phyloP scores from a whole-genome alignment of 2,797 vertebrate species.

The Spinus olivaceus region DNA sequence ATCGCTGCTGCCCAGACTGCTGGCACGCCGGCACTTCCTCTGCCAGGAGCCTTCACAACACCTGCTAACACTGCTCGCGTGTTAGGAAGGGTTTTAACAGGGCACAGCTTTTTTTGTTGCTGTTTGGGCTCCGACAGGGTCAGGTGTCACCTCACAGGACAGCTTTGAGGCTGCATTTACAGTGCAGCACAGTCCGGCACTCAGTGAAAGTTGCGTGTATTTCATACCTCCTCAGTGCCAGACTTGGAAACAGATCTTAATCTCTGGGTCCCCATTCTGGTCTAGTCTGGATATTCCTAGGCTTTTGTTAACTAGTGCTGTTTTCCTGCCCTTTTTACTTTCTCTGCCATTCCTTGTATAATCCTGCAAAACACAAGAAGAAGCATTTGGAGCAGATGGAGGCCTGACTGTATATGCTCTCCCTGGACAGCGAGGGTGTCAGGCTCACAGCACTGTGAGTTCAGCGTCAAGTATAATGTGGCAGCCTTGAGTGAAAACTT shows the following conservation, averaged over 20 bases:
- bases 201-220: fast-evolving
- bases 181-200: fast-evolving
- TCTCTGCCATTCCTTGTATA: background rate
- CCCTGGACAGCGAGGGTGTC: background rate
- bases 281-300: background rate
- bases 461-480: background rate
- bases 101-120: background rate
- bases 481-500: background rate
- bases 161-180: background rate
- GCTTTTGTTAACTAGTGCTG: background rate
- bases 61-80: fast-evolving
- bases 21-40: fast-evolving
- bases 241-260: background rate
- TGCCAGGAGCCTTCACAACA: background rate
- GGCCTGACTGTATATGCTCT: background rate
- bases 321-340: background rate
- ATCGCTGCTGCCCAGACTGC: fast-evolving
- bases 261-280: fast-evolving
- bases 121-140: background rate
- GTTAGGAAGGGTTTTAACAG: background rate
- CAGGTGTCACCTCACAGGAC: background rate
- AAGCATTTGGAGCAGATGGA: background rate
- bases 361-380: background rate
- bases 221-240: background rate
- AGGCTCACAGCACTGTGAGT: background rate